These are phyloP conservation scores for Heterodera carotae DNA, from an alignment of 1,140 invertebrate genomes.

Conservation along the genomic window DNA sequence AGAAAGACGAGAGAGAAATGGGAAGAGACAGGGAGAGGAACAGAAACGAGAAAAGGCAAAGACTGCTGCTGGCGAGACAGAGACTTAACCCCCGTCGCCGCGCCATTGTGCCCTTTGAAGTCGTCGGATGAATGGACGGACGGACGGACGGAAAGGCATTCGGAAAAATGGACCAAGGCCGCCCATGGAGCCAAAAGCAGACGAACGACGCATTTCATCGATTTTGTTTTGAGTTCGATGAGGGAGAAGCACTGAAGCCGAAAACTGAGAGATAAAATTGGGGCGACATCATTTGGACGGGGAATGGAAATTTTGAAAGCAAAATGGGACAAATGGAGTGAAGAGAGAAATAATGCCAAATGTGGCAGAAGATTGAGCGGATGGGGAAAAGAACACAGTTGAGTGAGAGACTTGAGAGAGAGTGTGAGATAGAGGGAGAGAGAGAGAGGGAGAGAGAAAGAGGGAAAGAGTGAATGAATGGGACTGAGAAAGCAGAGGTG, in stretches of 20 bases:
- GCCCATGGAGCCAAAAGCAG: neutral
- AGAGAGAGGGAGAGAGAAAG: neutral
- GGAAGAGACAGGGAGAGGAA: too few species aligned
- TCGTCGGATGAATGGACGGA: too few species aligned
- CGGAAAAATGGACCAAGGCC: neutral
- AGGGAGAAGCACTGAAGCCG: neutral
- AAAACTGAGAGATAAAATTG: neutral
- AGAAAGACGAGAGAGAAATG: too few species aligned
- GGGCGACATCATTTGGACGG: too few species aligned
- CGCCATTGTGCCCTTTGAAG: neutral
- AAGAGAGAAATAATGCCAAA: neutral
- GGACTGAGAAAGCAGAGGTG: too few species aligned
- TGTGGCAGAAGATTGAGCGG: neutral
- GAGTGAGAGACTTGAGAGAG: neutral
- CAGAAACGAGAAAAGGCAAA: neutral
- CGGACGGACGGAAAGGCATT: neutral
- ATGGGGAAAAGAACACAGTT: too few species aligned
- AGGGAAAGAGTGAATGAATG: neutral
- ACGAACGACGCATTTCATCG: neutral
- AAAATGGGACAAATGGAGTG: neutral
- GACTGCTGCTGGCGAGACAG: too few species aligned
- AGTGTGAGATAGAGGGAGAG: too few species aligned
- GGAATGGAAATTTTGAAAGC: neutral
- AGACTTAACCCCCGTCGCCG: too few species aligned
- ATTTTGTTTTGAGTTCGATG: neutral